These are phyloP conservation scores for Plebejus argus DNA, from an alignment of 2,888 invertebrate genomes.

Conservation along the genomic window DNA sequence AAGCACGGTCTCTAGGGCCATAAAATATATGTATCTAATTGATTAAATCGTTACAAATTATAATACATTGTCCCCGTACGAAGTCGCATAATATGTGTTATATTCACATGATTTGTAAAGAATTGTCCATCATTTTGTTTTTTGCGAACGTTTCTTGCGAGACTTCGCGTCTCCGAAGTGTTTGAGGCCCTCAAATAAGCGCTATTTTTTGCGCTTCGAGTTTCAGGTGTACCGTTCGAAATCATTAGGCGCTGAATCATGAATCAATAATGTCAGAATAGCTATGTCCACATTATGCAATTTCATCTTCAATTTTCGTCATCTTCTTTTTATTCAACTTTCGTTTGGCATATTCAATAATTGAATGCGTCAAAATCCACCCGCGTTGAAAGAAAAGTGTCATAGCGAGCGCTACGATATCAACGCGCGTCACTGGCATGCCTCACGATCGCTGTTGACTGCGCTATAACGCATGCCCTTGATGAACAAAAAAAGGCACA, in stretches of 20 bases:
- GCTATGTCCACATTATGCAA: no score
- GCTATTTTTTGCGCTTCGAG: conserved; percentile 48
- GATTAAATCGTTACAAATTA: conserved; percentile 28
- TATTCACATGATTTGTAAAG: conserved; percentile 39
- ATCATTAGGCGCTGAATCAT: neutral
- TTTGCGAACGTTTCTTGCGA: conserved; percentile 37
- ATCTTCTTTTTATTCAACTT: no score
- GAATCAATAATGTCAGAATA: neutral
- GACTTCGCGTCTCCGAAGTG: conserved; percentile 38
- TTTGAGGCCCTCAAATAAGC: conserved; percentile 45
- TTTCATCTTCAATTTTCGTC: no score
- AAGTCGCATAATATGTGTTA: conserved; percentile 26
- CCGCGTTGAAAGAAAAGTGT: no score
- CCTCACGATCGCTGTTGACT: no score
- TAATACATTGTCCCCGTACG: conserved; percentile 18
- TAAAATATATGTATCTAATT: conserved; percentile 17
- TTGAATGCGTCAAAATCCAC: no score
- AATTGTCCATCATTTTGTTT: conserved; percentile 39
- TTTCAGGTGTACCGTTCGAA: conserved; percentile 38
- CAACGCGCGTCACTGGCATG: no score
- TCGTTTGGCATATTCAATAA: no score
- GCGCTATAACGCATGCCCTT: no score
- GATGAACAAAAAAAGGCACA: no score
- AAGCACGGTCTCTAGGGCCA: no score
- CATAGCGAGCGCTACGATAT: no score